A percentile compares a stretch with the other conserved stretches of the same genome.
phyloP scores from a whole-genome alignment of 2,888 invertebrate genomes.

The Augochlorella aurata region DNA sequence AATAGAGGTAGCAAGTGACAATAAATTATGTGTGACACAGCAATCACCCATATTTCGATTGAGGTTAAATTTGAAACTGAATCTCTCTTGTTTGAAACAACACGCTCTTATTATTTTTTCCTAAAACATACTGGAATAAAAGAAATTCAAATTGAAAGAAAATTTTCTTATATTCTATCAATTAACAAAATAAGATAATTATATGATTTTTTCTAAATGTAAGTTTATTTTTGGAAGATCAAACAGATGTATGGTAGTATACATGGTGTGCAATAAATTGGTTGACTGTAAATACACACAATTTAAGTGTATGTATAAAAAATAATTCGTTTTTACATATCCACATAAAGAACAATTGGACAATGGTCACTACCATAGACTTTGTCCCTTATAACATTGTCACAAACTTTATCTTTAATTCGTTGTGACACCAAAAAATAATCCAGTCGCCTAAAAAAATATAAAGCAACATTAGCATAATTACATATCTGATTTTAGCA shows the following conservation, averaged over 20 bases:
- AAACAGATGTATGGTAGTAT: conserved; percentile 18
- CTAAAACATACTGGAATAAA: not conserved
- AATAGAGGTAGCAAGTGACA: not conserved
- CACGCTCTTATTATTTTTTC: not conserved
- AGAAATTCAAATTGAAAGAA: not conserved
- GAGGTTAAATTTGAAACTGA: conserved; percentile 2
- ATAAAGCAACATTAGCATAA: not conserved
- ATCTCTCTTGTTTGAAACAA: no score
- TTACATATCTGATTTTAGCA: not conserved
- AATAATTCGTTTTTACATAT: conserved; percentile 70
- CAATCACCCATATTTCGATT: not conserved
- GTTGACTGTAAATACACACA: conserved; percentile 10
- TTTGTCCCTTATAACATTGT: conserved; percentile 90
- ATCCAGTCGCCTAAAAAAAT: conserved; percentile 91
- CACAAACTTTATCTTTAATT: conserved; percentile 90
- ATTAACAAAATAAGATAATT: not conserved
- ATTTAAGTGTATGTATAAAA: conserved; percentile 17
- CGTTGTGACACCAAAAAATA: conserved; percentile 95
- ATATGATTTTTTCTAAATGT: not conserved
- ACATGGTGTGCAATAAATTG: conserved; percentile 8
- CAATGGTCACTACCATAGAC: conserved; percentile 98
- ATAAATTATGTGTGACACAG: not conserved
- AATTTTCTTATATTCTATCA: not conserved
- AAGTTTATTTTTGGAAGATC: conserved; percentile 37
- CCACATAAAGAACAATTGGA: conserved; percentile 91